These are phyloP conservation scores for Cirrhinus molitorella DNA, from an alignment of 2,797 vertebrate genomes.

Conservation along the genomic window DNA sequence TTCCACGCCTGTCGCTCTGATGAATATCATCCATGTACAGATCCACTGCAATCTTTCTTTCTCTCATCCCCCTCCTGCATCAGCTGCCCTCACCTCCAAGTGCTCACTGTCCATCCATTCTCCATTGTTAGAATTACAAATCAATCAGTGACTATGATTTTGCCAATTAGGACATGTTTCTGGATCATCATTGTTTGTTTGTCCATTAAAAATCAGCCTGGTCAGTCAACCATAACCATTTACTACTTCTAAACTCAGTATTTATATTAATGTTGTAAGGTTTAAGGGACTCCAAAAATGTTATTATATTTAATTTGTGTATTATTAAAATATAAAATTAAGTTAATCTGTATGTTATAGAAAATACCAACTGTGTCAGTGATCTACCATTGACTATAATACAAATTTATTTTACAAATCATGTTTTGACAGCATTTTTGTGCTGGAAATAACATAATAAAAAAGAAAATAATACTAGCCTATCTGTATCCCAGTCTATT, in stretches of 20 bases:
- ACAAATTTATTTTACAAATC: too few species aligned
- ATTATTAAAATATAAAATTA: too few species aligned
- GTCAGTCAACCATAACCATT: not conserved
- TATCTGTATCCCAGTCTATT: not conserved
- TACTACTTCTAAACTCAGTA: too few species aligned
- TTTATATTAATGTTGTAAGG: too few species aligned
- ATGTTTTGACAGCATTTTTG: not conserved
- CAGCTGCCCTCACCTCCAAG: slow-evolving; percentile 49
- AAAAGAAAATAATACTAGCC: not conserved
- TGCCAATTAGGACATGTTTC: slow-evolving; percentile 3
- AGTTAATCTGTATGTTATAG: too few species aligned
- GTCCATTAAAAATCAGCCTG: not conserved
- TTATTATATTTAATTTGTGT: too few species aligned
- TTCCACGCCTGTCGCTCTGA: slow-evolving; percentile 70
- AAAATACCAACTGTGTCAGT: not conserved
- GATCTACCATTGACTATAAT: not conserved
- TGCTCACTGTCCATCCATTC: slow-evolving; percentile 34
- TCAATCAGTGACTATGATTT: not conserved
- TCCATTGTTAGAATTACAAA: slow-evolving; percentile 19
- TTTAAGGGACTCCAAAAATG: too few species aligned
- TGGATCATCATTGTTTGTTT: not conserved
- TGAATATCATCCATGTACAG: slow-evolving; percentile 73
- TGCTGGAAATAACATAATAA: too few species aligned
- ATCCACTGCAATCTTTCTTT: slow-evolving; percentile 69
- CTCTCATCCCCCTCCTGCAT: slow-evolving; percentile 57